phyloP scores from a whole-genome alignment of 1,140 invertebrate species.

The Mycetomoellerius zeteki region DNA sequence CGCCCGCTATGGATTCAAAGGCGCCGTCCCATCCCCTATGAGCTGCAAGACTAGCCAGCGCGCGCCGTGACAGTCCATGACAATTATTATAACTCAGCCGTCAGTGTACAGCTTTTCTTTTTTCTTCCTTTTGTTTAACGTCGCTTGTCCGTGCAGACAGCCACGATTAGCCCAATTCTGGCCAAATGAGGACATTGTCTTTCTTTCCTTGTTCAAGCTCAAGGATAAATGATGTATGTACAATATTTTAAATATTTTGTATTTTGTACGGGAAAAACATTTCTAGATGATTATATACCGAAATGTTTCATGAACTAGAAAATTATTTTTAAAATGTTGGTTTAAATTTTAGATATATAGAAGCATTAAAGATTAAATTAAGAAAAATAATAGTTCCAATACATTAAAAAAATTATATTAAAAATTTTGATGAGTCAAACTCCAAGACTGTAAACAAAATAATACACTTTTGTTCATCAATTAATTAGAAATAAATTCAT shows the following conservation, averaged over 20 bases:
- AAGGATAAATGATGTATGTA: not conserved
- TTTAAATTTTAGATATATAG: not conserved
- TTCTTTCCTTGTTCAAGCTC: not conserved
- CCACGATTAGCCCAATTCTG: conserved; percentile 16
- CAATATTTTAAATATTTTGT: not conserved
- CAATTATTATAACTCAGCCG: conserved; percentile 66
- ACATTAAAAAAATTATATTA: too few species aligned
- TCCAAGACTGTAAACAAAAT: not conserved
- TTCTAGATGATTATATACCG: not conserved
- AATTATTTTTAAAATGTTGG: not conserved
- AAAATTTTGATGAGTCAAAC: not conserved
- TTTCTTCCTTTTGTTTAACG: conserved; percentile 38
- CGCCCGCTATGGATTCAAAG: conserved; percentile 54
- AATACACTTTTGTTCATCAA: not conserved
- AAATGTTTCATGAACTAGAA: not conserved
- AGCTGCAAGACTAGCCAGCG: conserved; percentile 8
- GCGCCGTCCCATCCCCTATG: conserved; percentile 18
- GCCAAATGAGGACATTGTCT: not conserved
- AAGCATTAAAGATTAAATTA: too few species aligned
- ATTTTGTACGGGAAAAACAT: not conserved
- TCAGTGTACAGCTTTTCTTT: conserved; percentile 12
- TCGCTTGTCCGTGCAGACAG: conserved; percentile 21
- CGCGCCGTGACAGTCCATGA: conserved; percentile 44
- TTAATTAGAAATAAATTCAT: not conserved
- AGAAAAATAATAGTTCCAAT: too few species aligned